Conservation (phyloP, 2,113 vertebrate genomes). For the Procapra przewalskii region DNA sequence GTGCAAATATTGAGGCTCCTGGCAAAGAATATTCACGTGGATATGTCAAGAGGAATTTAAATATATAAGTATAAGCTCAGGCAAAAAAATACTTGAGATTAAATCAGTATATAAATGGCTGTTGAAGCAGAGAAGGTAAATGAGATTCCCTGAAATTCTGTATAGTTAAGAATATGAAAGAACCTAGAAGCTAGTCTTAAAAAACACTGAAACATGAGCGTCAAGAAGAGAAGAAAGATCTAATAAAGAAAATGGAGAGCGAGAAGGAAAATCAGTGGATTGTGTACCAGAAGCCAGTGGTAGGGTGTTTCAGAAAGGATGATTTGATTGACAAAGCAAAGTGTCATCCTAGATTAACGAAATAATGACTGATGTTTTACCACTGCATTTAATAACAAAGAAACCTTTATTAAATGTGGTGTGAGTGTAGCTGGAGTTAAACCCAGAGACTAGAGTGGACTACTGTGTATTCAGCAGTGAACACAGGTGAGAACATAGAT, state of each 20-base stretch:
- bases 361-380: not conserved
- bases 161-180: not conserved
- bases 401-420: not conserved
- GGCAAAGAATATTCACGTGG: not conserved
- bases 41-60: not conserved
- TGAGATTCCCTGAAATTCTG: constrained; percentile 16
- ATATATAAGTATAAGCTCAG: not conserved
- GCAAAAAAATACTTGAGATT: not conserved
- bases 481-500: not conserved
- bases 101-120: constrained; percentile 33
- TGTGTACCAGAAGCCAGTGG: not conserved
- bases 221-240: not conserved
- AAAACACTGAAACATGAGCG: not conserved
- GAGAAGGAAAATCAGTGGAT: not conserved
- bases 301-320: not conserved
- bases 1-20: not conserved
- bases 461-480: not conserved
- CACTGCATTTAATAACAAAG: not conserved
- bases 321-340: not conserved
- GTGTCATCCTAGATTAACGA: not conserved
- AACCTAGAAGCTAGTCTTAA: not conserved
- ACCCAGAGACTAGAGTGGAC: not conserved
- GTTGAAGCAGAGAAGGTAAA: constrained; percentile 39
- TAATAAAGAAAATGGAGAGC: not conserved
- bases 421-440: not conserved